phyloP scores from a whole-genome alignment of 2,888 invertebrate species.

The Nasonia oneida region DNA sequence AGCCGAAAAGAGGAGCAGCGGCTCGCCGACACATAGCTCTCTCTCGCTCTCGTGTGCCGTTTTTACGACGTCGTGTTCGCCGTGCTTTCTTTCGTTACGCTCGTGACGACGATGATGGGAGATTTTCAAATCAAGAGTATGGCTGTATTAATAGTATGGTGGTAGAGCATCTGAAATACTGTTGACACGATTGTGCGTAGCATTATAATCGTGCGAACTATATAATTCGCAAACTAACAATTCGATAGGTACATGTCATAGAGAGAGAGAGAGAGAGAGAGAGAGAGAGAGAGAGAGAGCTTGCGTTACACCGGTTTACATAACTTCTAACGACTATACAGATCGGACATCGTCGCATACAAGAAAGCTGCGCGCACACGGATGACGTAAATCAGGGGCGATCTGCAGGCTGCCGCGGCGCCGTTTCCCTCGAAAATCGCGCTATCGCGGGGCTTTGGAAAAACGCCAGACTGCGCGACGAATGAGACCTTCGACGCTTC shows the following conservation, averaged over 20 bases:
- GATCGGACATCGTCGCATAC: too few relatives aligned
- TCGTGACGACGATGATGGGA: neutral
- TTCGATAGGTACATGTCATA: neutral
- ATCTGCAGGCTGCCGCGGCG: neutral
- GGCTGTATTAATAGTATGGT: neutral
- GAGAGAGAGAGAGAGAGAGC: neutral
- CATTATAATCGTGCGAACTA: too few relatives aligned
- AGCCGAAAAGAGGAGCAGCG: constrained; percentile 67
- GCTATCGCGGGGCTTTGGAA: constrained; percentile 26
- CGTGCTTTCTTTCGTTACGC: neutral
- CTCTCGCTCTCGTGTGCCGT: neutral
- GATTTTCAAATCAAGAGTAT: neutral
- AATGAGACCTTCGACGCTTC: constrained; percentile 58
- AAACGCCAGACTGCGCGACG: constrained; percentile 31
- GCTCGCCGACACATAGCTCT: constrained; percentile 8
- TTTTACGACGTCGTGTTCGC: neutral
- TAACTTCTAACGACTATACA: neutral
- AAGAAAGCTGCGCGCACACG: neutral
- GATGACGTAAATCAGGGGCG: neutral
- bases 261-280: neutral
- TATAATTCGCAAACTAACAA: too few relatives aligned
- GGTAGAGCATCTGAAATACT: too few relatives aligned
- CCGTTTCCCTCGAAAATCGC: constrained; percentile 36
- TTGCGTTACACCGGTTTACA: neutral
- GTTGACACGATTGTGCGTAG: too few relatives aligned